These are phyloP conservation scores for Chloromyia formosa DNA, from an alignment of 2,888 invertebrate genomes.

Conservation along the genomic window DNA sequence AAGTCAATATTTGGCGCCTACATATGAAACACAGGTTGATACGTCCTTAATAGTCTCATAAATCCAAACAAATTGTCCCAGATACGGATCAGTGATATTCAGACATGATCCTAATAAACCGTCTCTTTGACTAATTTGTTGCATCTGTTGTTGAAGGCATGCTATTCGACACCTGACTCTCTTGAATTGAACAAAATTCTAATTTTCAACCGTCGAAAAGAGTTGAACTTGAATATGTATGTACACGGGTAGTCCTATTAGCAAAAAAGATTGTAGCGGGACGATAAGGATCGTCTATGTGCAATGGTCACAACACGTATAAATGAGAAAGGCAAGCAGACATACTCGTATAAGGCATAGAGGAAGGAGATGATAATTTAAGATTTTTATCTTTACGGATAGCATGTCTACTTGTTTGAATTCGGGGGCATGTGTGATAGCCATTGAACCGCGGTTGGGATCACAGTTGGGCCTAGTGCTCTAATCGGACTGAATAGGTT, in stretches of 20 bases:
- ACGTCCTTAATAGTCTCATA: too few relatives aligned
- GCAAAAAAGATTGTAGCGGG: not conserved
- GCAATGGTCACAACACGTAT: not conserved
- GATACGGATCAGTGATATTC: not conserved
- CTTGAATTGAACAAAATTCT: not conserved
- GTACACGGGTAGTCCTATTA: not conserved
- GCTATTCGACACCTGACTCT: not conserved
- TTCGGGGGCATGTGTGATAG: too few relatives aligned
- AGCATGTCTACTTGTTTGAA: not conserved
- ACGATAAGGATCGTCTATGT: slow-evolving; percentile 4
- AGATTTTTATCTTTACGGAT: slow-evolving; percentile 1
- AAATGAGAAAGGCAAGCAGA: too few relatives aligned
- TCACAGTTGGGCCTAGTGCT: too few relatives aligned
- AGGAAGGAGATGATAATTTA: not conserved
- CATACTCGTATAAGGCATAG: not conserved
- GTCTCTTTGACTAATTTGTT: not conserved
- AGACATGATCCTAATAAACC: not conserved
- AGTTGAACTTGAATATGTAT: not conserved
- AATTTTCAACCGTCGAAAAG: not conserved
- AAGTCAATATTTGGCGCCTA: too few relatives aligned
- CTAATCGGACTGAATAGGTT: too few relatives aligned
- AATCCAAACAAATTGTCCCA: not conserved
- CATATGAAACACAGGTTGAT: too few relatives aligned
- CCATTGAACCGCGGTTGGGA: too few relatives aligned
- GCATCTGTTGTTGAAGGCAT: not conserved